Base-by-base conservation (phyloP, 2,797 vertebrate species). In the Mus spretus region DNA sequence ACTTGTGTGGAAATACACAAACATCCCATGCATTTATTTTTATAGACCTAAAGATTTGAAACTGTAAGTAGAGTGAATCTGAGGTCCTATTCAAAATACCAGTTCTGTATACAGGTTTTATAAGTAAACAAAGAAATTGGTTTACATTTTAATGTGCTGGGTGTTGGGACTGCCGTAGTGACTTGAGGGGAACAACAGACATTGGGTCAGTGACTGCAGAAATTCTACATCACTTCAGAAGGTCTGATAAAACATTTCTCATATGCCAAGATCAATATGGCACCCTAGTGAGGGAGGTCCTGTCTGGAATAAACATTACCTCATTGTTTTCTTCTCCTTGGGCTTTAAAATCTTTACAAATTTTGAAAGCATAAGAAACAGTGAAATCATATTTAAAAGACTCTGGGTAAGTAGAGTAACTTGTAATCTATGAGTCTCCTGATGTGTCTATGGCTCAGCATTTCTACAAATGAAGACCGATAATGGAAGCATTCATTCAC, bases 41-140 rank as follows among this genome's bases (percentile, higher is more conserved):
- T 47, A 40, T 2, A 82, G 19, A 57, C 70, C 37, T 61, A 94
- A 37, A 74, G 75, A 88, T 26, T 80, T 89, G 77, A 95, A 89
- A 6, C 50, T 81, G 15, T 17, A 67, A 86, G 40, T 74, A 70
- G 89, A 50, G 13, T 34, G 28, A 86, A 77, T 90, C 78, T 47
- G 55, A 63, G 31, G n/a, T 24, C 8, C 53, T 72, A 0, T 8
- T 65, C 24, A 47, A 14, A 65, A 31, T 15, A 34, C 28, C 20
- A 67, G 3, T 37, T 55, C 6, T 34, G 1, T 17, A 31, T 20
- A 1, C 15, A 79, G 65, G 28, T 55, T 86, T 53, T 61, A 17
- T 61, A 84, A 59, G 53, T 63, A 88, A 90, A 93, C 63, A 50
- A 53, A 86, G 20, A 91, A 44, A 34, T 44, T 55, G 55, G 55